Evolutionary conservation across 2,113 vertebrate genomes (phyloP), one percentile per base, ranked within the genome.

Genomic region (Climacteris rufus): DNA sequence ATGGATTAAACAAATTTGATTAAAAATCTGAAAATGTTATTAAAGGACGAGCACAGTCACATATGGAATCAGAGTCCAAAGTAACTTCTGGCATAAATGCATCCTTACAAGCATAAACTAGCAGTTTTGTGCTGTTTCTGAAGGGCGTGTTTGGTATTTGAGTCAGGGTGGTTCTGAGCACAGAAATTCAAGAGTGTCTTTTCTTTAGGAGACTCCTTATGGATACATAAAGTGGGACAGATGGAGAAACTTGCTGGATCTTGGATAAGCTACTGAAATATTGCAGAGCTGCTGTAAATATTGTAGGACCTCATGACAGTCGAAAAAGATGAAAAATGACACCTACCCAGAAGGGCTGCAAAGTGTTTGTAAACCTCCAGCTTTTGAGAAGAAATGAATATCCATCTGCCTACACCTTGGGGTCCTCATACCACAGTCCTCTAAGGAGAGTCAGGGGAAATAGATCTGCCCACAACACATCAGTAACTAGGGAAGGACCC

Each of bases 221-320:
- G 76, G 49, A 47, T 24, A 31, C 39, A 5, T 12, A 10, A 72
- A 80, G 8, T 2, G 28, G 52, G 83, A 64, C 86, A 95, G 89
- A 76, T 88, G 89, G 71, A 59, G 86, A 76, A 94, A 83, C 79
- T 69, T 76, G 61, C 86, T 86, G 86, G 77, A 86, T 88, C 83
- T 68, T 69, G 71, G 66, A 37, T 53, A 72, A 83, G 57, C 87
- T 71, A 63, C 52, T 50, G 65, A 66, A 90, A 44, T 23, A 40
- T 21, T 89, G 59, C 42, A 44, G 65, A 60, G 49, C 23, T 83
- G 59, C 80, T 90, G 70, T 93, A 95, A 96, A 96, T 88, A 83
- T 57, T 80, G 71, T 92, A 88, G 80, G 63, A 60, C 53, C n/a
- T 49, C 45, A 4, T 23, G 79, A 16, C 83, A 89, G 91, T 20